Conservation (phyloP, 2,797 vertebrate species). For the Neoniphon sammara region DNA sequence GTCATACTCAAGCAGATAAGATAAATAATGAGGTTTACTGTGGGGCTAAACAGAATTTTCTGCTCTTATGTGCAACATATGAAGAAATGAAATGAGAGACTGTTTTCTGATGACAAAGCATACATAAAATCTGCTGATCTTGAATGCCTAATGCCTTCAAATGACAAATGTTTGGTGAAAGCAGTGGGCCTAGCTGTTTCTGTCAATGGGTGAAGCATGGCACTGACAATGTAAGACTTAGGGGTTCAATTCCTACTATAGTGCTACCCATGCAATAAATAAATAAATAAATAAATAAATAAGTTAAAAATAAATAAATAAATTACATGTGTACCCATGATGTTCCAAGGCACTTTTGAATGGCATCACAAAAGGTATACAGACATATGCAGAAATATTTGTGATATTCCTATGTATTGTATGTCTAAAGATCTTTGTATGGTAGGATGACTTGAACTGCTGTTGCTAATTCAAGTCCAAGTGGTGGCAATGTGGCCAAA, state of each 20-base stretch:
- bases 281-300: too few species aligned
- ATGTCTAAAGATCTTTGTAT: background rate
- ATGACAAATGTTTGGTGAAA: background rate
- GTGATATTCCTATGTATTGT: background rate
- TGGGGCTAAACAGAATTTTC: background rate
- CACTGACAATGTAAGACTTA: background rate
- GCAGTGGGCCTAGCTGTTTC: background rate
- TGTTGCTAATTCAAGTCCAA: background rate
- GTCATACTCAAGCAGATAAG: background rate
- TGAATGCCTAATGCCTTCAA: background rate
- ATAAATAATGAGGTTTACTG: background rate
- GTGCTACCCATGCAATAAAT: too few species aligned
- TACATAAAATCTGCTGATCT: background rate
- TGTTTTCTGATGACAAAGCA: background rate
- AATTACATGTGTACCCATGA: too few species aligned
- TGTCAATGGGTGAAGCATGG: background rate
- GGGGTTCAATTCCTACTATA: background rate
- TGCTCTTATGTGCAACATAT: background rate
- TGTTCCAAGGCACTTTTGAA: background rate
- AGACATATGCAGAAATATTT: too few species aligned
- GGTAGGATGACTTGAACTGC: constrained; percentile 13
- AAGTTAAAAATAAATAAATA: too few species aligned
- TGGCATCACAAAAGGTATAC: background rate
- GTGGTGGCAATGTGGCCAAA: constrained; percentile 5
- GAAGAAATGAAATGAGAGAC: background rate